Percentiles rank a stretch among this genome's conserved stretches.
Evolutionary conservation across 2,888 invertebrate genomes (phyloP).

Genomic region (Drosophila flavopinicola): DNA sequence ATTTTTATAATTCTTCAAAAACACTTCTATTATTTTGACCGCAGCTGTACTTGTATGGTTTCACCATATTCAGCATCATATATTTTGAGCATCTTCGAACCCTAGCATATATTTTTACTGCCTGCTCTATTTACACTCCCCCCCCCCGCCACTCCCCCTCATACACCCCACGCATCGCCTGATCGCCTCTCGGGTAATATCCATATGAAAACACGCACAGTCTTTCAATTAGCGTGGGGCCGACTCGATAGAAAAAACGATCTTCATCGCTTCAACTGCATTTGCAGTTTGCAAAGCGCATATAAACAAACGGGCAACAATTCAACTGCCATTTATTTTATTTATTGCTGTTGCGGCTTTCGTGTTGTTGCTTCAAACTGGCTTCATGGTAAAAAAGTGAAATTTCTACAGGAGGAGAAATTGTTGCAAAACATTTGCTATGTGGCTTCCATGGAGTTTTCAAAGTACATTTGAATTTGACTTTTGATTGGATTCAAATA

Average conservation of each 20-base stretch:
- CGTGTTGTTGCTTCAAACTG: conserved; percentile 48
- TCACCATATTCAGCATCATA: neutral
- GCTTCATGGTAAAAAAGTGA: conserved; percentile 72
- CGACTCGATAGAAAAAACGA: conserved; percentile 19
- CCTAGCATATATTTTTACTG: conserved; percentile 17
- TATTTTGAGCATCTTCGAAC: conserved; percentile 1
- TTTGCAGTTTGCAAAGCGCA: conserved; percentile 41
- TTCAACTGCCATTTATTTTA: conserved; percentile 74
- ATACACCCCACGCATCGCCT: conserved; percentile 28
- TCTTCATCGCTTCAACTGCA: conserved; percentile 22
- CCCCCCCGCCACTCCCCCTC: too few species aligned
- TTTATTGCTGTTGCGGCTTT: conserved; percentile 57
- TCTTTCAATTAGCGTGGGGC: conserved; percentile 56
- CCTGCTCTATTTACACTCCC: conserved; percentile 20
- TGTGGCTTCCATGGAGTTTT: conserved; percentile 23
- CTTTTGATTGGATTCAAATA: conserved; percentile 4
- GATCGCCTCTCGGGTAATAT: conserved; percentile 5
- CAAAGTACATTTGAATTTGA: conserved; percentile 30
- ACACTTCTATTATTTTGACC: too few species aligned
- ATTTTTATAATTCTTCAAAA: too few species aligned
- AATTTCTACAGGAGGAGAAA: conserved; percentile 74
- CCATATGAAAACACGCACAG: conserved; percentile 33
- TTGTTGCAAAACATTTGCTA: conserved; percentile 59
- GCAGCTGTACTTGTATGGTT: neutral
- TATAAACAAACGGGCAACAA: conserved; percentile 59